Evolutionary conservation across 2,113 vertebrate species (phyloP), one percentile per base, ranked within the genome.

Genomic region (Orientallactaga bullata): DNA sequence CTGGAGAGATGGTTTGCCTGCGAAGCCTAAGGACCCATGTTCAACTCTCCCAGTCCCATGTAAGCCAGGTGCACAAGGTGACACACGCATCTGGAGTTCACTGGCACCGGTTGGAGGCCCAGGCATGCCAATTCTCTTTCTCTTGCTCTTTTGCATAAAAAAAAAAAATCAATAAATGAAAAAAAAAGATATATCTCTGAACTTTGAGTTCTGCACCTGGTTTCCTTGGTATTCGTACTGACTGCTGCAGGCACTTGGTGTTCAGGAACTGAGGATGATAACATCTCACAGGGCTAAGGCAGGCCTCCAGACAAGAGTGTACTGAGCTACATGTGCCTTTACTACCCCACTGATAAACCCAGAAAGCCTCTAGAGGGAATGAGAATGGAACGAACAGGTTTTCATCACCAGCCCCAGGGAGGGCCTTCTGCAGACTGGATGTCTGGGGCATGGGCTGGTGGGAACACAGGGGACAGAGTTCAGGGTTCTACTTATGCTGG

Each of bases 301-400:
- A 79, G 58, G 60, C 28, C 87, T 30, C 65, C 65, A 80, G 12
- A n/a, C 66, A 58, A 86, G 51, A 92, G 63, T 69, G 42, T 35
- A 1, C 11, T 80, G 65, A 58, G 10, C 24, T 87, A 18, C 74
- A 71, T 32, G 20, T 79, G 89, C 42, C 63, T 66, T 30, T 32
- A 20, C 23, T 39, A 72, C 4, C 16, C 26, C 32, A 24, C 47
- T 72, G n/a, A 6, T 79, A 73, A 73, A 42, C 26, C 74, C 76
- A 42, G 51, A 72, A n/a, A 65, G 35, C 24, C 10, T 9, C 69
- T 28, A 51, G 16, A 88, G 51, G 92, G 58, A 51, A 55, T 55
- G 21, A 79, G 58, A 51, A 82, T 17, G 71, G 55, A 79, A 35
- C 11, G 16, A 23, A 32, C 60, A 42, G 1, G 68, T 3, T 47